Percentiles rank a stretch among this genome's conserved stretches.
phyloP scores from a whole-genome alignment of 2,888 invertebrate species.

The Agriopis aurantiaria region DNA sequence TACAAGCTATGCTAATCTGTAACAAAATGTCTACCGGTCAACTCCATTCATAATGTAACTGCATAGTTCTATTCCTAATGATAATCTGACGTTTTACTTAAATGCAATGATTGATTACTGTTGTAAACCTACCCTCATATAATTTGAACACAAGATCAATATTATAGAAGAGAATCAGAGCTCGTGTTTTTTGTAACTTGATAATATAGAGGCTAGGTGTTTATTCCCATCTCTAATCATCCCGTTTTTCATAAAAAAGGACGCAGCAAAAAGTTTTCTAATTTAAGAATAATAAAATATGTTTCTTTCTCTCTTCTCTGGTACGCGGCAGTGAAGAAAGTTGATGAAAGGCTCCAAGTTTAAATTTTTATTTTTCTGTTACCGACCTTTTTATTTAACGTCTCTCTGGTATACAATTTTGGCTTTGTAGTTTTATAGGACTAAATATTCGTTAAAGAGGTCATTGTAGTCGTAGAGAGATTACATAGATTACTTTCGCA shows the following conservation, averaged over 20 bases:
- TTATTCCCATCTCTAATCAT: conserved; percentile 45
- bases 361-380: conserved; percentile 76
- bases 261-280: conserved; percentile 77
- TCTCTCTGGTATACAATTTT: conserved; percentile 65
- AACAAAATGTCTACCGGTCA: too few relatives aligned
- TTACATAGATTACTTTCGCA: too few relatives aligned
- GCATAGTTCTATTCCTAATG: too few relatives aligned
- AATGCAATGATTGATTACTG: too few relatives aligned
- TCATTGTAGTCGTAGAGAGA: neutral
- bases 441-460: neutral
- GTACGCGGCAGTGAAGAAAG: conserved; percentile 70
- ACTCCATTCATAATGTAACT: too few relatives aligned
- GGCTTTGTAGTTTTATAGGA: conserved; percentile 32
- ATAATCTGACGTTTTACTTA: too few relatives aligned
- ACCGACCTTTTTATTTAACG: conserved; percentile 70
- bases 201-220: neutral
- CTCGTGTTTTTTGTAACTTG: conserved; percentile 10
- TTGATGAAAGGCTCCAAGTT: conserved; percentile 77
- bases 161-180: neutral
- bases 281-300: conserved; percentile 80
- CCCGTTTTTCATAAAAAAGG: conserved; percentile 61
- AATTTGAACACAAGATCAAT: too few relatives aligned
- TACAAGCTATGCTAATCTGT: too few relatives aligned
- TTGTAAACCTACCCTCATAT: too few relatives aligned
- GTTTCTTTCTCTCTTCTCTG: conserved; percentile 56